These are phyloP conservation scores for Silurus aristotelis DNA, from an alignment of 2,797 vertebrate genomes.

Conservation along the genomic window DNA sequence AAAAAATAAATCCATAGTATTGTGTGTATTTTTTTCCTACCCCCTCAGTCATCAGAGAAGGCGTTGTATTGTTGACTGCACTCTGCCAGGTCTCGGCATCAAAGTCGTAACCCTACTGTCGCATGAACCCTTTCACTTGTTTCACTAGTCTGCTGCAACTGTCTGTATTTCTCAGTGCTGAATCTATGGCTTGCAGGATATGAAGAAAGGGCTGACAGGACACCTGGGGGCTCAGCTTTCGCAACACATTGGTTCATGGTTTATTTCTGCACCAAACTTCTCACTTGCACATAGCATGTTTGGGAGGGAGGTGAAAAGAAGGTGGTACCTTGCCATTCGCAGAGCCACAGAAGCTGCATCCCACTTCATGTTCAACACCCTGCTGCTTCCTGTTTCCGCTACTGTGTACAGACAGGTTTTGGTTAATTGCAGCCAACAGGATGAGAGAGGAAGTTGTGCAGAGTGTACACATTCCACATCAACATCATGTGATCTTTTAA, in stretches of 20 bases:
- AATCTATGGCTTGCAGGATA: slow-evolving; percentile 17
- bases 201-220: slow-evolving; percentile 32
- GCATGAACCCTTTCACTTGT: slow-evolving; percentile 16
- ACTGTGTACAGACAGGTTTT: not conserved
- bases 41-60: not conserved
- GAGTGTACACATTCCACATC: not conserved
- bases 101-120: slow-evolving; percentile 12
- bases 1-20: not conserved
- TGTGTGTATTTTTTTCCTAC: no score
- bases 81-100: slow-evolving; percentile 11
- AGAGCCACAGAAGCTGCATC: slow-evolving; percentile 7
- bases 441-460: not conserved
- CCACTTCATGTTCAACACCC: slow-evolving; percentile 4
- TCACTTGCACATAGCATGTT: slow-evolving; percentile 18
- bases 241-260: slow-evolving; percentile 12
- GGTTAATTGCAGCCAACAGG: not conserved
- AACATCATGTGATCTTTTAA: no score
- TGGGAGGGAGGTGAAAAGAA: not conserved
- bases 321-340: slow-evolving; percentile 21
- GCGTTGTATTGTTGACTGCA: not conserved
- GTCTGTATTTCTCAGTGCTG: slow-evolving; percentile 20
- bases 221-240: slow-evolving; percentile 22
- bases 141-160: slow-evolving; percentile 15
- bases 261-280: slow-evolving; percentile 35
- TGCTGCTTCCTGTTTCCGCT: not conserved